Evolutionary conservation across 2,888 invertebrate genomes (phyloP), one percentile per base, ranked within the genome.

Genomic region (Epiblema foenella): DNA sequence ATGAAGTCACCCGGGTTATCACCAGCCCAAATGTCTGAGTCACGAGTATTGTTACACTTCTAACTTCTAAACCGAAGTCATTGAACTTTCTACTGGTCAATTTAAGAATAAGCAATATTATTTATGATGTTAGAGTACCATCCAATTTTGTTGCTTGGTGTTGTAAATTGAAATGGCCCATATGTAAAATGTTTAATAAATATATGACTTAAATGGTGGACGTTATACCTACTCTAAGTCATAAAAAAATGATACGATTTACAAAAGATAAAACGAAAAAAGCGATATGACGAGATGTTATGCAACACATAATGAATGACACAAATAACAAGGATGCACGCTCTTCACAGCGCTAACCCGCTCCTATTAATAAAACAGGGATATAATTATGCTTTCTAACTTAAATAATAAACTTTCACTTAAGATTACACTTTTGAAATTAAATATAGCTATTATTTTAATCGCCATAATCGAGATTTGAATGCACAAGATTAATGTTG

Each of bases 371-470:
- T 58, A 69, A 58, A 51, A 52, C 8, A 29, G 42, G 42, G 66
- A 67, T 67, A 67, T 62, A 62, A 71, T 71, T 71, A 71, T 71
- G 67, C 71, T 71, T 60, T 70, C 70, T 60, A 65, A 58, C 39
- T 49, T 8, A 24, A 65, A 60, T 56, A 56, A 60, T 54, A 77
- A 77, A 78, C 79, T 81, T 81, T 81, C 81, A 74, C 79, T 69
- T 15, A n/a, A n/a, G n/a, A 73, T 73, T 73, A 73, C 20, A 56
- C 62, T 71, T 71, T 72, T 58, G 57, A 59, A 58, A 68, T 68
- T 72, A 68, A 68, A 72, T 65, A 80, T 76, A 72, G 80, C 81
- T 75, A 84, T 85, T 84, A 85, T 65, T 79, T 78, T 80, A 81
- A 83, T 80, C 80, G 79, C 79, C 67, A 62, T 62, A 67, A 56